Evolutionary conservation across 2,113 vertebrate species (phyloP).

Genomic region (Mirounga angustirostris): DNA sequence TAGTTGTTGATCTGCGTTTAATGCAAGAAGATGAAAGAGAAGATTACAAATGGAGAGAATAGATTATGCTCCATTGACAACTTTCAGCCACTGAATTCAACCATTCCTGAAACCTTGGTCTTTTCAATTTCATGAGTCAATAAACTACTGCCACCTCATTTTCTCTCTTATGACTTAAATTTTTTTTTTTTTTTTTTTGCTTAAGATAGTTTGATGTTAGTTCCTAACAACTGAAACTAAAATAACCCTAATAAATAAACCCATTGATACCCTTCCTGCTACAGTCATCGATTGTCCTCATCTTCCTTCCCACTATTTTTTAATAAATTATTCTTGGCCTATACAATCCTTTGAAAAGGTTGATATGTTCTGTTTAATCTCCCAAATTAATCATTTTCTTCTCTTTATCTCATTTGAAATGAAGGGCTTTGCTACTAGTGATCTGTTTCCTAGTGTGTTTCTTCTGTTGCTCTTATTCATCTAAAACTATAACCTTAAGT

Average conservation of each 20-base stretch:
- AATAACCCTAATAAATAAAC: background rate
- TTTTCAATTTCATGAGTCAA: constrained; percentile 21
- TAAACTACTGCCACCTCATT: background rate
- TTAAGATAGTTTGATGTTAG: background rate
- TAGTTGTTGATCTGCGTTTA: background rate
- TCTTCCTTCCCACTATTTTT: background rate
- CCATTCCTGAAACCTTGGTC: background rate
- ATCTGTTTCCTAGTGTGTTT: background rate
- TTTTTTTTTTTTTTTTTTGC: background rate
- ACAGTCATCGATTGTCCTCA: background rate
- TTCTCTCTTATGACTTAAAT: background rate
- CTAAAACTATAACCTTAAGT: constrained; percentile 38
- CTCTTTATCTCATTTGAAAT: constrained; percentile 26
- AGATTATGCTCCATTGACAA: background rate
- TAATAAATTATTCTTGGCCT: background rate
- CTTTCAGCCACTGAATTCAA: background rate
- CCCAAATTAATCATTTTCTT: constrained; percentile 13
- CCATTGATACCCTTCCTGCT: background rate
- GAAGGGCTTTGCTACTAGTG: background rate
- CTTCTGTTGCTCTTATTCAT: background rate
- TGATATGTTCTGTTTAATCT: background rate
- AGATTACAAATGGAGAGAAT: background rate
- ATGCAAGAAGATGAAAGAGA: background rate
- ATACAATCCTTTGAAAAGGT: background rate
- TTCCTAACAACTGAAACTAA: background rate